Evolutionary conservation across 2,113 vertebrate genomes (phyloP), one percentile per base, ranked within the genome.

Genomic region (Petromus typicus): DNA sequence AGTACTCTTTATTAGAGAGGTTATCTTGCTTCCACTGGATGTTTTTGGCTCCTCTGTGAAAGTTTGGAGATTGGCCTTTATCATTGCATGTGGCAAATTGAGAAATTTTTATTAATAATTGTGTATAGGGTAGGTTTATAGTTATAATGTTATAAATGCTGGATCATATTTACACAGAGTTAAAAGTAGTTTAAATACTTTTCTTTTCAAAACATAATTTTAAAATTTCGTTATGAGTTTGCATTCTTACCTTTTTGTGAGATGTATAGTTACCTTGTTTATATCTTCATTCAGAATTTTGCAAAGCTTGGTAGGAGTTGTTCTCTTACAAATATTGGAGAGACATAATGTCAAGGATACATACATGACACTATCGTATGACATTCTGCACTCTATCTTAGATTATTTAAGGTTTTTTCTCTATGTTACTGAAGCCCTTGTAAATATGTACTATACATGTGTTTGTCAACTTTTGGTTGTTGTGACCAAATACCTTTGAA

Each of bases 151-250:
- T 81, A 7, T 64, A 75, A 93, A 86, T 63, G 8, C 20, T 27
- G 40, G 43, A 4, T 94, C 20, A 59, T 59, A 59, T 59, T 59
- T 59, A 18, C 20, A 22, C 22, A 22, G 14, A 59, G 57, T 59
- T 59, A 59, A 95, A 80, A 66, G 69, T 69, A 87, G 20, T 80
- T 89, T 54, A 34, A 92, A 80, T 43, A 1, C n/a, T 76, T 69
- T 87, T 63, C 20, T 48, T 79, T 91, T 40, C 30, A 69, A 82
- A 84, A 37, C 73, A 22, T 84, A 51, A 51, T 51, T 51, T 51
- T 51, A 51, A 51, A 51, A 51, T 51, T 51, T 51, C 48, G 10
- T 51, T 51, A 10, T 51, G 27, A 48, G 4, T 84, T 66, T n/a
- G 32, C 12, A 73, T 5, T 45, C 22, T 23, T 43, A 59, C 85